These are phyloP conservation scores for Diaprepes abbreviatus DNA, from an alignment of 2,888 invertebrate species.

Conservation along the genomic window DNA sequence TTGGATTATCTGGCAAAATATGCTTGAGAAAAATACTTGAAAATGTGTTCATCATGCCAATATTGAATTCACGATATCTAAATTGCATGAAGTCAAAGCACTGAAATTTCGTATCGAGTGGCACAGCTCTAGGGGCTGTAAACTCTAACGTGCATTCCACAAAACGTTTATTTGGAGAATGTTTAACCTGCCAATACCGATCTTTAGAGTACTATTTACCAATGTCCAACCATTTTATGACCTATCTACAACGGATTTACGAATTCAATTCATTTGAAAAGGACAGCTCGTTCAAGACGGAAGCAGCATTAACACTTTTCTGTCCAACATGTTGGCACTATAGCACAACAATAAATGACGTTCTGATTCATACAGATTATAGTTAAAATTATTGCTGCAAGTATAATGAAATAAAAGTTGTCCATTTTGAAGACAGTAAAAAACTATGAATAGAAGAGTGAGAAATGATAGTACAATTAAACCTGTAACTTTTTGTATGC, in stretches of 20 bases:
- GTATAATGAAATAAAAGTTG: neutral
- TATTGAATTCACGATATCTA: constrained; percentile 11
- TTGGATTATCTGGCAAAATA: constrained; percentile 26
- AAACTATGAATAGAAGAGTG: neutral
- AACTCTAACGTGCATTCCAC: no score
- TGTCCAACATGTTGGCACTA: no score
- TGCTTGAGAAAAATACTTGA: constrained; percentile 25
- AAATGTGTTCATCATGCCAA: constrained; percentile 20
- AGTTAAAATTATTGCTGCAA: constrained; percentile 10
- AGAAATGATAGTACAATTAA: neutral
- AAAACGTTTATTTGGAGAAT: no score
- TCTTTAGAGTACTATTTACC: no score
- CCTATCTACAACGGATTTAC: no score
- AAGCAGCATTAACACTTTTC: neutral
- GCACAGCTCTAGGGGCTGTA: no score
- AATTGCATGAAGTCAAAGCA: neutral
- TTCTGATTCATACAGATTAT: neutral
- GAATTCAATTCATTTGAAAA: no score
- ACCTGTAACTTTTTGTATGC: neutral
- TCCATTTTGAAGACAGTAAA: neutral
- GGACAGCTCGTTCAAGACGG: neutral
- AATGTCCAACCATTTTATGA: no score
- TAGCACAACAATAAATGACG: neutral
- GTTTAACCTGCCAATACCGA: no score
- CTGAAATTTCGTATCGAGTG: no score